Conservation (phyloP, 92 coral and sea anemone genomes). For the Parazoanthus darwini region DNA sequence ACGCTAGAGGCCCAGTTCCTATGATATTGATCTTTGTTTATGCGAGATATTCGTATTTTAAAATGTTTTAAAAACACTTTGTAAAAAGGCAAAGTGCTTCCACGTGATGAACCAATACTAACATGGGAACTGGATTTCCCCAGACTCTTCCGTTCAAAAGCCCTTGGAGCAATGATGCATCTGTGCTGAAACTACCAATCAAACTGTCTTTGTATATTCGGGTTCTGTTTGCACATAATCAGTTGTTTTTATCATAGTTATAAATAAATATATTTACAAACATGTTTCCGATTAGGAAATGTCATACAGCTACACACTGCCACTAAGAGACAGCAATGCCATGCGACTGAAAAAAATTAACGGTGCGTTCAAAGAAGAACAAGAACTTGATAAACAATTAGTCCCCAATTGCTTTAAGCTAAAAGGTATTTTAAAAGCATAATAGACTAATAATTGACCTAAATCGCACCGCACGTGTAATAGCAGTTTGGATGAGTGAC, state of each 20-base stretch:
- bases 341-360: not conserved
- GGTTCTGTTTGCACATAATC: not conserved
- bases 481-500: not conserved
- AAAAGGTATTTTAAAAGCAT: conserved; percentile 7
- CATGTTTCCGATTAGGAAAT: conserved; percentile 12
- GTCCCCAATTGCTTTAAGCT: conserved; percentile 2
- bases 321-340: conserved; percentile 13
- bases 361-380: not conserved
- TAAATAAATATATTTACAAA: not conserved
- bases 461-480: not conserved
- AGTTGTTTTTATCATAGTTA: not conserved
- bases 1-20: too few relatives aligned
- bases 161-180: not conserved
- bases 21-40: not conserved
- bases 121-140: not conserved
- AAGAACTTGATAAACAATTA: not conserved
- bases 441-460: conserved; percentile 2
- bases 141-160: not conserved
- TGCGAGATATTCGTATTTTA: not conserved
- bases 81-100: not conserved
- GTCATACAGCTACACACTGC: not conserved
- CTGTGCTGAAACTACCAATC: conserved; percentile 7
- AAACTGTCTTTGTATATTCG: not conserved
- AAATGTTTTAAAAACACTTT: too few relatives aligned
- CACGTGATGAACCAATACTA: not conserved